Evolutionary conservation across 23 tunicate species (phyloP), one percentile per base, ranked within the genome.

Genomic region (Halocynthia aurantium): DNA sequence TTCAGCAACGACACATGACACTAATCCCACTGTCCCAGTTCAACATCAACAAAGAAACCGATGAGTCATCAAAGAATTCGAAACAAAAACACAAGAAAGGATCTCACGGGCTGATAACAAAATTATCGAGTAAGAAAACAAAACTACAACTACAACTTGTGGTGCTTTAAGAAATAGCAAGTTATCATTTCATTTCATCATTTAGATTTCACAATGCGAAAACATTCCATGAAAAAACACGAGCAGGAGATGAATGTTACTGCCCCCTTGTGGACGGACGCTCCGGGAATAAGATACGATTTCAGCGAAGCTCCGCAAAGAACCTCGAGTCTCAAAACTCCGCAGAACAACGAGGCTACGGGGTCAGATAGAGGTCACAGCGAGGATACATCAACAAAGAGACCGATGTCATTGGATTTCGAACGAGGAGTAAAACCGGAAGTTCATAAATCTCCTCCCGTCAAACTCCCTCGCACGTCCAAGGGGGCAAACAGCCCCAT

Each of bases 21-120:
- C 84, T 89, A 17, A 84, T 89, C 72, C 88, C 96, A 22, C 77
- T 89, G 69, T 50, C 77, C 10, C 88, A 89, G 64, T 69, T 84
- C 52, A 74, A 71, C 22, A 84, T 77, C 77, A 75, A 84, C 71
- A 84, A 76, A 22, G 56, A 52, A 12, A 53, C 58, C 10, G 79
- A 84, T 52, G 83, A 61, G 44, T 9, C 72, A 66, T 53, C 12
- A 65, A 65, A 65, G 31, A 40, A 65, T 10, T 40, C 49, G 19
- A 65, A 65, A 65, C 70, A 65, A 9, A 65, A 65, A 65, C 70
- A 65, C 19, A 65, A 65, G 31, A 11, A 49, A 15, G 70, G 70
- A 10, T 65, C 70, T 0, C 70, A 65, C 31, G 78, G 78, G 4
- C 10, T 74, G 21, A 74, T 54, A 0, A 56, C 20, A 8, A 74